Conservation (phyloP, 1,140 invertebrate species). For the Antheraea pernyi region DNA sequence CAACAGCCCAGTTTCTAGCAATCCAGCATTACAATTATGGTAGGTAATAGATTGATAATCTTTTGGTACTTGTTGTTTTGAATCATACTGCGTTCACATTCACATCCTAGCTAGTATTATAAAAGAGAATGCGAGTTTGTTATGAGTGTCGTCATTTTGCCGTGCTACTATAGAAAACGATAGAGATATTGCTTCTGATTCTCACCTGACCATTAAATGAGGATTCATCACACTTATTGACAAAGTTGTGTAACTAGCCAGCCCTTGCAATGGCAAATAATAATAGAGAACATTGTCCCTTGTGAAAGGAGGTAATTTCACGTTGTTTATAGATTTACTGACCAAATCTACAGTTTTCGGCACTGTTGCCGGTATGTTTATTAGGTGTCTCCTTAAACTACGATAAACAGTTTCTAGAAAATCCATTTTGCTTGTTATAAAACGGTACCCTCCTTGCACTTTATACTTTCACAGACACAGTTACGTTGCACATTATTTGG, state of each 20-base stretch:
- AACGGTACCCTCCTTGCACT: slow-evolving; percentile 25
- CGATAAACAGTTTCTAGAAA: slow-evolving; percentile 60
- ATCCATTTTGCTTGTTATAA: slow-evolving; percentile 52
- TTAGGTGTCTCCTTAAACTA: slow-evolving; percentile 46
- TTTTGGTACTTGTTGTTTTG: too few species aligned
- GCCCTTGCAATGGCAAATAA: slow-evolving; percentile 74
- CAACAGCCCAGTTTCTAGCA: too few species aligned
- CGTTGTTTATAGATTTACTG: slow-evolving; percentile 62
- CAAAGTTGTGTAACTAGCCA: slow-evolving; percentile 74
- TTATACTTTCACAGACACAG: slow-evolving; percentile 34
- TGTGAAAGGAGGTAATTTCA: slow-evolving; percentile 67
- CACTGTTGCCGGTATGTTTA: slow-evolving; percentile 46
- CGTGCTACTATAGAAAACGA: too few species aligned
- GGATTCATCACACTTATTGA: slow-evolving; percentile 77
- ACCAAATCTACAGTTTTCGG: slow-evolving; percentile 57
- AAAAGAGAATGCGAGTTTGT: too few species aligned
- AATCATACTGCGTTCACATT: too few species aligned
- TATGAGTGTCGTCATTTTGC: too few species aligned
- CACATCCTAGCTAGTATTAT: too few species aligned
- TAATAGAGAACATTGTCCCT: slow-evolving; percentile 74
- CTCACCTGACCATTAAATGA: slow-evolving; percentile 68
- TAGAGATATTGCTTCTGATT: too few species aligned
- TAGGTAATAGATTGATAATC: too few species aligned
- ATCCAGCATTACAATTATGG: too few species aligned
- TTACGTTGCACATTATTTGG: slow-evolving; percentile 70